Conservation (phyloP, 2,888 invertebrate genomes). For the Sclerodermus sp. region DNA sequence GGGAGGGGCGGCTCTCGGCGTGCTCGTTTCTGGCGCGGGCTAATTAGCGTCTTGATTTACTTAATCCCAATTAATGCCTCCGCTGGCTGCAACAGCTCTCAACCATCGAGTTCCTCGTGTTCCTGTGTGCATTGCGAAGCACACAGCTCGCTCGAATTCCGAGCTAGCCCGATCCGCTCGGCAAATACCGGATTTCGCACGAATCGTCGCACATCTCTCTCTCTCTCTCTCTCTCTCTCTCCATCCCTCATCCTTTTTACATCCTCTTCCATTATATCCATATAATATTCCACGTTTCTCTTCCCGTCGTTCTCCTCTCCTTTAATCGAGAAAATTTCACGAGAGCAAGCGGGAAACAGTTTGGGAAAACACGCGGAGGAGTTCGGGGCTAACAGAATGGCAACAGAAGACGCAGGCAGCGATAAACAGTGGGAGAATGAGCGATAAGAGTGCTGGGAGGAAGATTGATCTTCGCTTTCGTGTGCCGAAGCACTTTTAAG, state of each 20-base stretch:
- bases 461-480: no score
- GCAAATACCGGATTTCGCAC: conserved; percentile 55
- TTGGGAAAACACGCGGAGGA: no score
- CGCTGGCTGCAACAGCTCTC: conserved; percentile 36
- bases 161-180: conserved; percentile 30
- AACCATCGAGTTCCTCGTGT: conserved; percentile 1
- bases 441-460: no score
- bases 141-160: conserved; percentile 35
- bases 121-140: conserved; percentile 28
- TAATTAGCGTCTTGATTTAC: conserved; percentile 59
- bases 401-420: no score
- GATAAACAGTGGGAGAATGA: no score
- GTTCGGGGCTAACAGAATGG: no score
- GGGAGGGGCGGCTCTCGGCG: conserved; percentile 27
- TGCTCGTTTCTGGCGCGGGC: conserved; percentile 35
- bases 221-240: neutral
- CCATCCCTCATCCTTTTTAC: neutral
- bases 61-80: conserved; percentile 58
- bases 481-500: no score
- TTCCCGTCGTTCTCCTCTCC: no score
- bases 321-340: no score
- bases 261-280: neutral
- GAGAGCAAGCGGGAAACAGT: no score
- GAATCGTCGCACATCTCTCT: conserved; percentile 22
- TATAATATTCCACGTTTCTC: no score